These are phyloP conservation scores for Leucania comma DNA, from an alignment of 2,888 invertebrate genomes.

Conservation along the genomic window DNA sequence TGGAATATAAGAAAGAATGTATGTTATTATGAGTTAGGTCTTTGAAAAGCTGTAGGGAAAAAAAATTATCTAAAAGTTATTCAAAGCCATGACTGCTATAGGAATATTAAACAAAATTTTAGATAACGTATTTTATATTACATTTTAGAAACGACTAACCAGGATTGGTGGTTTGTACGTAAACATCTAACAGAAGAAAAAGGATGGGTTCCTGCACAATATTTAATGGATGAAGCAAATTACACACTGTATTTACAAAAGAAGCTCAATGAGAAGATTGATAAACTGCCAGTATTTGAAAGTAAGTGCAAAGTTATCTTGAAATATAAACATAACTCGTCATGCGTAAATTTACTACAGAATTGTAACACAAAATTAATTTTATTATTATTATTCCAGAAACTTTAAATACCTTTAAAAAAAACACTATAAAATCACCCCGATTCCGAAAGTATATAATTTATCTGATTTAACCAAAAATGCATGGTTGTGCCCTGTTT, in stretches of 20 bases:
- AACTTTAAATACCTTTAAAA: background rate
- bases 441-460: constrained; percentile 3
- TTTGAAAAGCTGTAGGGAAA: background rate
- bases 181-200: constrained; percentile 97
- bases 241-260: constrained; percentile 96
- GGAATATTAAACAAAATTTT: background rate
- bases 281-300: constrained; percentile 97
- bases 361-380: background rate
- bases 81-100: background rate
- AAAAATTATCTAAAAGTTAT: background rate
- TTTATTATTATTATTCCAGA: background rate
- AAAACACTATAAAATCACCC: background rate
- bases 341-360: background rate
- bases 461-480: constrained; percentile 7
- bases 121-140: background rate
- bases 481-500: constrained; percentile 15
- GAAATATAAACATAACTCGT: background rate
- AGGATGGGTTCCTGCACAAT: constrained; percentile 98
- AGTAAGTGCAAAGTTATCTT: constrained; percentile 91
- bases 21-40: background rate
- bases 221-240: constrained; percentile 95
- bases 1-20: background rate
- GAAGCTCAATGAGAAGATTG: constrained; percentile 97
- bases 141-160: constrained; percentile 93
- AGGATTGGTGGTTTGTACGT: constrained; percentile 98